Evolutionary conservation across 2,888 invertebrate genomes (phyloP), one percentile per base, ranked within the genome.

Genomic region (Eilema sororculum): DNA sequence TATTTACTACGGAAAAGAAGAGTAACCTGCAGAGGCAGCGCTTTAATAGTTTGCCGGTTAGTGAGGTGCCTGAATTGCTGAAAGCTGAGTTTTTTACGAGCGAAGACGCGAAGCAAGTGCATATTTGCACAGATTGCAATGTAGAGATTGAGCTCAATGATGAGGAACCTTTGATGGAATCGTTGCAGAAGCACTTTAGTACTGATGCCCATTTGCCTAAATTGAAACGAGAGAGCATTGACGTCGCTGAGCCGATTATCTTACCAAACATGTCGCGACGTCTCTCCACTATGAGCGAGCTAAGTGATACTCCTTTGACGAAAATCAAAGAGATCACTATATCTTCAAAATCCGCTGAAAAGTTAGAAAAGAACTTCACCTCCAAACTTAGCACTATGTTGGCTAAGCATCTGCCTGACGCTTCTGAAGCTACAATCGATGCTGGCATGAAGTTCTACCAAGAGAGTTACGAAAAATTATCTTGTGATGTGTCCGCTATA

Each of bases 1-100:
- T 95, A 46, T 94, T 94, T 75, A 93, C 95, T 0, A 95, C 95
- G 3, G 95, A 94, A 74, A 95, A 95, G 79, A 95, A 94, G 63
- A 94, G 93, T 75, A 91, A 89, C 68, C 73, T 95, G 12, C 95
- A 95, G 33, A 75, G 95, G 28, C 95, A 95, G 76, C 85, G 95
- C 4, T 95, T 95, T 71, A 95, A 95, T 77, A 95, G 95, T 76
- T 84, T 95, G 22, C 95, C 94, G 5, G 91, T 95, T 0, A 93
- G 92, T 75, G 95, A 95, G 76, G 94, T 95, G 67, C 94, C 95
- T 22, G 95, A 95, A 63, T 72, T 95, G 56, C 80, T 95, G 0
- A 95, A 95, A 84, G 87, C 91, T 0, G 95, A 95, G 72, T 78
- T 93, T 3, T 67, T 90, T 9, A 89, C 86, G 0, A 87, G 84